A percentile compares a stretch with the other conserved stretches of the same genome.
These are phyloP conservation scores for Proisotoma minuta DNA, from an alignment of 2,888 invertebrate species.

Conservation along the genomic window DNA sequence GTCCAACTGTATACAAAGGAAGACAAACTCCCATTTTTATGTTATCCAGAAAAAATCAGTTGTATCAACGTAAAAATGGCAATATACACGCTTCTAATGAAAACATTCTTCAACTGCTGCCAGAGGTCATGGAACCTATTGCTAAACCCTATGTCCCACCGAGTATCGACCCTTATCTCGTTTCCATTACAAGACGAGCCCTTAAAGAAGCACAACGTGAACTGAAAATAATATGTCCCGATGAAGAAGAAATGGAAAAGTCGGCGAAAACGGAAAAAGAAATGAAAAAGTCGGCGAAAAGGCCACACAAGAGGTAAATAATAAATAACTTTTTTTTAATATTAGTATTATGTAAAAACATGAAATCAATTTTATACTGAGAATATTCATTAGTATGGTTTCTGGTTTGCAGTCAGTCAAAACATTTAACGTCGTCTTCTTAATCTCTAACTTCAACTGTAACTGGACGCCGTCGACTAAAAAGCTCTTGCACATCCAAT, in stretches of 20 bases:
- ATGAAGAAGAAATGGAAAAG: too few relatives aligned
- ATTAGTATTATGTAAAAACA: too few relatives aligned
- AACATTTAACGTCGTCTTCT: neutral
- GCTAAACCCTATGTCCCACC: conserved; percentile 40
- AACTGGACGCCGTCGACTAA: neutral
- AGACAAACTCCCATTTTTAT: conserved; percentile 40
- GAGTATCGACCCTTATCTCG: conserved; percentile 41
- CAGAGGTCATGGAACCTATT: conserved; percentile 37
- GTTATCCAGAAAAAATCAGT: conserved; percentile 33
- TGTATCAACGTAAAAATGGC: conserved; percentile 31
- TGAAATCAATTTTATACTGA: too few relatives aligned
- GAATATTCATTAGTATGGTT: too few relatives aligned
- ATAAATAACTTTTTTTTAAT: too few relatives aligned
- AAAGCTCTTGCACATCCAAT: conserved; percentile 8
- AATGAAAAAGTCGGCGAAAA: too few relatives aligned
- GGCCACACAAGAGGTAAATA: too few relatives aligned
- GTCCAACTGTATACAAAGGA: conserved; percentile 40
- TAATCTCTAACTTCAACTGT: conserved; percentile 1
- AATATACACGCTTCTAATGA: conserved; percentile 44
- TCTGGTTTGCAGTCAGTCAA: too few relatives aligned
- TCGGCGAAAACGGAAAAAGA: too few relatives aligned
- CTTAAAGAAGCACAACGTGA: too few relatives aligned
- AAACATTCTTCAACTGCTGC: conserved; percentile 43
- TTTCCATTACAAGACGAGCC: conserved; percentile 38
- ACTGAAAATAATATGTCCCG: too few relatives aligned